Conservation (phyloP, 2,797 vertebrate species). For the Vespertilio murinus region DNA sequence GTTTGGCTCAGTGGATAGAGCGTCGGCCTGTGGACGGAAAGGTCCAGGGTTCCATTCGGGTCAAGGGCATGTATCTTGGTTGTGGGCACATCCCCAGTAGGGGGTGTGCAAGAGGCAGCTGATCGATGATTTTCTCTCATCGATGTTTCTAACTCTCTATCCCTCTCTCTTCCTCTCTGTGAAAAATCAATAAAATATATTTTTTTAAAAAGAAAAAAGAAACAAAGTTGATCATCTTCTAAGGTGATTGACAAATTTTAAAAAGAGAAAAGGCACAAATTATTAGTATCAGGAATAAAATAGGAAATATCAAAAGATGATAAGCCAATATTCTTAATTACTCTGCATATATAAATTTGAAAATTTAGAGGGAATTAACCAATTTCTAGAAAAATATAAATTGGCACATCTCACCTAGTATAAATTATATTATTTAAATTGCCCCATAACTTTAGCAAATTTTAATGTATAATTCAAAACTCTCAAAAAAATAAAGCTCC, state of each 20-base stretch:
- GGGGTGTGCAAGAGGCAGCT: too few species aligned
- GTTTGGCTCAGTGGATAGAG: too few species aligned
- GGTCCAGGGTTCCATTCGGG: too few species aligned
- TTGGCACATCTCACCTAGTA: neutral
- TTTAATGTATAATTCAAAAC: neutral
- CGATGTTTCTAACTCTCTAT: too few species aligned
- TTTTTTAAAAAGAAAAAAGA: neutral
- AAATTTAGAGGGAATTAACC: neutral
- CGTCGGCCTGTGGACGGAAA: too few species aligned
- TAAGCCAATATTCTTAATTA: neutral
- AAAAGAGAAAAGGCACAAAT: neutral
- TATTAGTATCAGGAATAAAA: neutral
- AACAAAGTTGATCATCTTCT: neutral
- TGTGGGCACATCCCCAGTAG: too few species aligned
- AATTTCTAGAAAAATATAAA: neutral
- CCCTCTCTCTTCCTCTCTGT: too few species aligned
- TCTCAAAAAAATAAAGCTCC: neutral
- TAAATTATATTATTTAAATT: neutral
- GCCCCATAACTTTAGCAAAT: neutral
- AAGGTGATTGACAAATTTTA: neutral
- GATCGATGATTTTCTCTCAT: too few species aligned
- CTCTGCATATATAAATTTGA: neutral
- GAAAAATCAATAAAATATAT: too few species aligned
- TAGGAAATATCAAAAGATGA: neutral
- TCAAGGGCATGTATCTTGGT: too few species aligned